Base-by-base conservation (phyloP, 2,797 vertebrate genomes). In the Myotis planiceps region DNA sequence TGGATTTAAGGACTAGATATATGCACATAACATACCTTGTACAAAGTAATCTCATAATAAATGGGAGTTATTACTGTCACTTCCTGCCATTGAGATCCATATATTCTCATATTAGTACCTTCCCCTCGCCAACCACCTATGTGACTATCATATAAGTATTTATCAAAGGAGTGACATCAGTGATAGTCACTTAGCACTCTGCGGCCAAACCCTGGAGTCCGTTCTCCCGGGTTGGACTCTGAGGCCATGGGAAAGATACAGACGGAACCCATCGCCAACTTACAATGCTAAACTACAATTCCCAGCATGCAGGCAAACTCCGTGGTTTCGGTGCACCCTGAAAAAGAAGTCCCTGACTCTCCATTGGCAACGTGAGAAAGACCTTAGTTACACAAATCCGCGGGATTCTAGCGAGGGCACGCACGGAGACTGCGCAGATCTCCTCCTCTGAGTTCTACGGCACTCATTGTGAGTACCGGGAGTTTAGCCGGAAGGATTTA, bases 251-350 rank as follows among this genome's bases (percentile, higher is more conserved):
- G 25, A 25, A 53, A 78, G 72, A 0, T 7, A 16, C 42, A 0
- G 8, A 5, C 9, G 42, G 49, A 1, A 25, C 23, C 15, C 0
- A 2, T 3, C 8, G 25, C 51, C 19, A 15, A 15, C 3, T 19
- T 0, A 19, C 34, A 8, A 3, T 2, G 12, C 1, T 55, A 55
- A 81, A 97, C 96, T 95, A 91, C 93, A 90, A 34, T 19, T 95
- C 88, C 95, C 93, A 89, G 80, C 25, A 51, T 21, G 84, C 96
- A 51, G 0, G 7, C 16, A 19, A 23, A 60, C 5, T 0, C 47
- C 8, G 13, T 13, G 9, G 15, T n/a, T 45, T 32, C 49, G 19
- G 16, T 27, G 82, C 74, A 74, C 74, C 4, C 75, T 19, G 78
- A 78, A 45, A 66, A 60, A 9, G 16, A 65, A 27, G 23, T 76